Base-by-base conservation (phyloP, 2,113 vertebrate species). In the Ondatra zibethicus region DNA sequence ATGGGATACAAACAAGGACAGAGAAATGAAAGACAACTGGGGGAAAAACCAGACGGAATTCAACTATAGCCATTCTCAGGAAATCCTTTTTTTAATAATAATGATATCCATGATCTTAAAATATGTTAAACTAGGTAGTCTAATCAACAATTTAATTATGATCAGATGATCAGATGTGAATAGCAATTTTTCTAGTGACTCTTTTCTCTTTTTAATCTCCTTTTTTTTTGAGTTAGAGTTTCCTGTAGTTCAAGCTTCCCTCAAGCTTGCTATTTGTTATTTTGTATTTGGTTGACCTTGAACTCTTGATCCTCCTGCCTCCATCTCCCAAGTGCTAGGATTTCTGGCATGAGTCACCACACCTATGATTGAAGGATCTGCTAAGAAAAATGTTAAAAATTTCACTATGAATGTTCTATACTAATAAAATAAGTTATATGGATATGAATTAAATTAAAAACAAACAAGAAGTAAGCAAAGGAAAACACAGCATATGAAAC, bases 381-480 rank as follows among this genome's bases (percentile, higher is more conserved):
- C 68, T 65, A 89, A 75, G 39, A 94, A 92, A 70, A 2, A 29
- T 61, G 58, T 77, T 66, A 88, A 82, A 66, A 88, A 80, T 75
- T 63, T 75, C 61, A 42, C 66, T 82, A 21, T 68, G 14, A 82
- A 65, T 94, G 11, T 29, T 81, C 68, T 81, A 87, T 55, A 47
- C 31, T 75, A 39, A 82, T 77, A 47, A 89, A 94, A 36, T 78
- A 61, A 88, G 42, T 61, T 36, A 78, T 89, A 42, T 80, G 14
- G 33, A 45, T 89, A 89, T 78, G 3, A 94, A 95, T 84, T 95
- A 25, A 93, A 89, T 86, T 76, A 88, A 92, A 39, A 39, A 72
- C 78, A 17, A 7, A 78, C 7, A 91, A 89, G 61, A 77, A n/a
- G 66, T 73, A 89, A 92, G 78, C 58, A 91, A 92, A 61, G 55